phyloP scores from a whole-genome alignment of 2,888 invertebrate genomes.

The Tolmerus cingulatus region DNA sequence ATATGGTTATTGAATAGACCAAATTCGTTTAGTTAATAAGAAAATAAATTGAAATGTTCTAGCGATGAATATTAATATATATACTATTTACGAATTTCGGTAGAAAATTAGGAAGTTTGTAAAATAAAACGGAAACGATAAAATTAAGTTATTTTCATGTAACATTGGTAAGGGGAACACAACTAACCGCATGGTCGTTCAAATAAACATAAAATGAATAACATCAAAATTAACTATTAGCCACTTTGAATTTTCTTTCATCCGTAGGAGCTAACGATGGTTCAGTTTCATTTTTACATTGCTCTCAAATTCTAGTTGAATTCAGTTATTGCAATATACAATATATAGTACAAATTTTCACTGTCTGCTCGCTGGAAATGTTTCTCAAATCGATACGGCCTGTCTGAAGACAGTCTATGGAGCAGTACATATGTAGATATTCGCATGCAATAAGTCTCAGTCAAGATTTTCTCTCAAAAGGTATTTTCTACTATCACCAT shows the following conservation, averaged over 20 bases:
- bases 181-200: neutral
- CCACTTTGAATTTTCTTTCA: neutral
- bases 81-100: no score
- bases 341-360: slow-evolving; percentile 14
- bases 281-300: neutral
- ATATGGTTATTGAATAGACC: no score
- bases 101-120: neutral
- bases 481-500: neutral
- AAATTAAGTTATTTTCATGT: neutral
- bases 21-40: no score
- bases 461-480: slow-evolving; percentile 17
- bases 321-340: neutral
- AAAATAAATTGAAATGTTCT: no score
- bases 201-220: neutral
- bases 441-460: neutral
- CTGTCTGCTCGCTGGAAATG: slow-evolving; percentile 27
- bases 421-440: neutral
- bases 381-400: slow-evolving; percentile 31
- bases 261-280: neutral
- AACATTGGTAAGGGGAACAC: neutral
- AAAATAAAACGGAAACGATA: neutral
- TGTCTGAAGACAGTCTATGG: slow-evolving; percentile 31
- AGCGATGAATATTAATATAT: no score
- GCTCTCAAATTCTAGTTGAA: neutral
- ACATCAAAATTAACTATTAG: neutral